A percentile compares a stretch with the other conserved stretches of the same genome.
These are phyloP conservation scores for Osmoderma eremita DNA, from an alignment of 2,888 invertebrate species.

Conservation along the genomic window DNA sequence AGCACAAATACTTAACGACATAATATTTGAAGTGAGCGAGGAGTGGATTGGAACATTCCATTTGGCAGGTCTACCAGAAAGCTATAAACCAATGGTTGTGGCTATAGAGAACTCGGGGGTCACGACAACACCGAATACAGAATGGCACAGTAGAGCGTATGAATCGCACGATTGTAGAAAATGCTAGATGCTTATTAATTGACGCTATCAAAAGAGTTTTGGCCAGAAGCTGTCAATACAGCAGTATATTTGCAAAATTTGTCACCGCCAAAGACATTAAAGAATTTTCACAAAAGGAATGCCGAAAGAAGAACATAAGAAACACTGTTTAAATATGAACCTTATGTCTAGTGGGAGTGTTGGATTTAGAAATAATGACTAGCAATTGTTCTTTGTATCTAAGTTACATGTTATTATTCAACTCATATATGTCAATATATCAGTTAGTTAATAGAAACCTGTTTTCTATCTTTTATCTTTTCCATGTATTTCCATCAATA, in stretches of 20 bases:
- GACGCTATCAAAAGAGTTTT: constrained; percentile 40
- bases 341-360: too few species aligned
- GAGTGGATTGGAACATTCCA: constrained; percentile 53
- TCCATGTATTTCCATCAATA: too few species aligned
- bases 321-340: too few species aligned
- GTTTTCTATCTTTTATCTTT: too few species aligned
- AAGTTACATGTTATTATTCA: too few species aligned
- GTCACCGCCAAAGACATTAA: too few species aligned
- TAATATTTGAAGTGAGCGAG: constrained; percentile 49
- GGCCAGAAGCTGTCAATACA: constrained; percentile 22
- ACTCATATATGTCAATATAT: too few species aligned
- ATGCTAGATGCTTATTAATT: constrained; percentile 27
- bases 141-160: constrained; percentile 4
- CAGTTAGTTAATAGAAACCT: too few species aligned
- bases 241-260: constrained; percentile 4
- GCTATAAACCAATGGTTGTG: constrained; percentile 53
- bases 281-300: too few species aligned
- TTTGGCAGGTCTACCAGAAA: constrained; percentile 52
- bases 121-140: constrained; percentile 9
- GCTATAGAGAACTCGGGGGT: constrained; percentile 39
- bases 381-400: too few species aligned
- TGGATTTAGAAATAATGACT: too few species aligned
- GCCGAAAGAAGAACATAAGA: too few species aligned
- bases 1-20: constrained; percentile 49
- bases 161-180: constrained; percentile 49